Evolutionary conservation across 2,797 vertebrate genomes (phyloP), one percentile per base, ranked within the genome.

Genomic region (Scyliorhinus canicula): DNA sequence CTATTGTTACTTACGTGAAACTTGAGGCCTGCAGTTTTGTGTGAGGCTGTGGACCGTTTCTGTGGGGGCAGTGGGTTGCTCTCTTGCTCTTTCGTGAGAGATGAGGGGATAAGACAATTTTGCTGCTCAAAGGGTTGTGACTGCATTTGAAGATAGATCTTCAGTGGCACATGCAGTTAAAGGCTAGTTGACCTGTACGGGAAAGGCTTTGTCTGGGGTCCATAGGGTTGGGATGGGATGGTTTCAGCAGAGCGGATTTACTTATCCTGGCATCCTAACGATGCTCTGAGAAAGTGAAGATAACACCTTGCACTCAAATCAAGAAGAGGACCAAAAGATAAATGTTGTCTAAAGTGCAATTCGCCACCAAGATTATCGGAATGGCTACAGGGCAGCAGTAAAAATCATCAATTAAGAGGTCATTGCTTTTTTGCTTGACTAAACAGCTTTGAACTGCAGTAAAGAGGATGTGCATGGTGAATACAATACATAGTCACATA

Each of bases 401-500:
- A 91, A 91, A 91, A 91, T 40, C 88, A 91, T 91, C 88, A 91
- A 91, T 65, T 91, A 91, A 91, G 88, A 65, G 88, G 60, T 65
- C n/a, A 44, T 91, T 91, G 88, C n/a, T 91, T 63, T 91, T 63
- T 91, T 63, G 88, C 88, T 63, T 91, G n/a, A 65, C 21, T 91
- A 44, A 91, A 65, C 88, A 44, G 60, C 88, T 91, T 40, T 91
- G 19, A 91, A 40, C 16, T 91, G n/a, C 60, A 65, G 24, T 91
- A 91, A 44, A 65, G 21, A n/a, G 60, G 24, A 65, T 65, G 31
- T 65, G n/a, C 88, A 63, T 91, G 60, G 60, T 91, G 40, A 65
- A 82, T 47, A 82, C 21, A 82, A 19, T 65, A 31, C 31, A 7
- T 57, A 21, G 85, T 57, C 28, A 35, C 85, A 88, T 88, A n/a